phyloP scores from a whole-genome alignment of 2,888 invertebrate genomes.

The Loripinus fragilis region DNA sequence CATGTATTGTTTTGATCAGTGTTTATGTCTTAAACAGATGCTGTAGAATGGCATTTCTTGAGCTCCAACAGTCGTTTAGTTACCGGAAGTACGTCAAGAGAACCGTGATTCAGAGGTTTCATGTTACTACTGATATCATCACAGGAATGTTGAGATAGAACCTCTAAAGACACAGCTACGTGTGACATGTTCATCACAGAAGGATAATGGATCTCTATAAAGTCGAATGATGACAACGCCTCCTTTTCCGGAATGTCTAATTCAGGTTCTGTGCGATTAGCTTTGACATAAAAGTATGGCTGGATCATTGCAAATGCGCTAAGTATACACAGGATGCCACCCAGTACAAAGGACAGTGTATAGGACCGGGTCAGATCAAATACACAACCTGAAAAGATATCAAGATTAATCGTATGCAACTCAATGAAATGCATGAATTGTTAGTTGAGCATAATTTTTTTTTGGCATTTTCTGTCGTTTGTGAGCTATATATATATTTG shows the following conservation, averaged over 20 bases:
- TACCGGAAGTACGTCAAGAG: background rate
- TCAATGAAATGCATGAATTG: too few relatives aligned
- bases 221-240: slow-evolving; percentile 37
- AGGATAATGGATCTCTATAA: slow-evolving; percentile 13
- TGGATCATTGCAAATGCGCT: slow-evolving; percentile 61
- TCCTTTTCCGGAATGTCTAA: slow-evolving; percentile 37
- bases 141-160: background rate
- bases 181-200: slow-evolving; percentile 46
- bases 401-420: too few relatives aligned
- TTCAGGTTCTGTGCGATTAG: slow-evolving; percentile 19
- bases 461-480: too few relatives aligned
- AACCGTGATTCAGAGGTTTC: background rate
- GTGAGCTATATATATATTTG: too few relatives aligned
- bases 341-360: slow-evolving; percentile 54
- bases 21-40: slow-evolving; percentile 23
- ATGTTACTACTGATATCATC: slow-evolving; percentile 2
- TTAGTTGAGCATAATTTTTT: too few relatives aligned
- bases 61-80: slow-evolving; percentile 8
- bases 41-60: slow-evolving; percentile 17
- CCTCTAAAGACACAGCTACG: slow-evolving; percentile 40
- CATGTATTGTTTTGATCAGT: too few relatives aligned
- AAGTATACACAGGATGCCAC: slow-evolving; percentile 47
- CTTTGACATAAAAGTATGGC: slow-evolving; percentile 53
- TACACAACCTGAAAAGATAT: slow-evolving; percentile 52
- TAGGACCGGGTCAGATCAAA: slow-evolving; percentile 60